Base-by-base conservation (phyloP, 2,797 vertebrate genomes). In the Poecile montanus region DNA sequence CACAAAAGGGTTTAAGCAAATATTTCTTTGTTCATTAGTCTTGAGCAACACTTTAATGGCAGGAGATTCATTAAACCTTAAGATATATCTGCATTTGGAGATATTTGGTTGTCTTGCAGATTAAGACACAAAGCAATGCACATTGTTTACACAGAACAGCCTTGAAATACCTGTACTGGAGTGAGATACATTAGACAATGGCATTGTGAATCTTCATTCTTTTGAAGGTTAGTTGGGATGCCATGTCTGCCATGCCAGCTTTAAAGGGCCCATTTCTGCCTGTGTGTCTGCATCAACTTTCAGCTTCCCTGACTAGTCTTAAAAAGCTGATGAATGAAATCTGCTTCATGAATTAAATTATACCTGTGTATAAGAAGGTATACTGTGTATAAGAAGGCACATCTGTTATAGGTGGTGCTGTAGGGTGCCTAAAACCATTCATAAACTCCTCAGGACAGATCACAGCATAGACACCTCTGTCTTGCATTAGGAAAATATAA, bases 11-110 rank as follows among this genome's bases (percentile, higher is more conserved):
- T 96, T 98, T 98, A 97, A 97, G 95, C 96, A 98, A 97, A 98
- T 97, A 97, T 97, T 97, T 95, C 85, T 97, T 97, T 98, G 96
- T 94, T 98, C 97, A 95, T 97, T 98, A 97, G 96, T 97, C 94
- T 97, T 97, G 95, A 97, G 96, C 93, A 97, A 97, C 95, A 94
- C 77, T 97, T 98, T 97, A 96, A 98, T 91, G 88, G 96, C 91
- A 95, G 92, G 71, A 97, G 95, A 96, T 97, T 97, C 96, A 97
- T 98, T 98, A 98, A 97, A 97, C 94, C 97, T 88, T 97, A 98
- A 97, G 97, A 74, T 94, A 97, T 66, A 95, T 95, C 96, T 97
- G 93, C 88, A 93, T 96, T 81, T 2, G 2, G 2, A 95, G 96
- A 83, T 96, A 96, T 82, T 95, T 91, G 96, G 96, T 89, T 95